A percentile compares a stretch with the other conserved stretches of the same genome.
phyloP scores from a whole-genome alignment of 2,888 invertebrate genomes.

The Spodoptera exigua region DNA sequence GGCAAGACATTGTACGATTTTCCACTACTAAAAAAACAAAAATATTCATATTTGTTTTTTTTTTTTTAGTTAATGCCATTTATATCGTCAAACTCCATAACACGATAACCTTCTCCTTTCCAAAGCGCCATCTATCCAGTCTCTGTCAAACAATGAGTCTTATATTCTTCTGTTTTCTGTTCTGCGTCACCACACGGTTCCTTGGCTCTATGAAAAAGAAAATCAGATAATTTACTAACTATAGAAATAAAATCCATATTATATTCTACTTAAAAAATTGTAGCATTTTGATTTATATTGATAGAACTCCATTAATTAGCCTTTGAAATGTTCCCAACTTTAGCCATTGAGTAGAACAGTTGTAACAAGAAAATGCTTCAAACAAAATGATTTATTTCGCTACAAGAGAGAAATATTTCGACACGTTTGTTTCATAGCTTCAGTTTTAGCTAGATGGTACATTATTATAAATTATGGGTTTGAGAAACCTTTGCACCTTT shows the following conservation, averaged over 20 bases:
- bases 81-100: too few species aligned
- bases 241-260: background rate
- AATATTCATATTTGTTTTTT: too few species aligned
- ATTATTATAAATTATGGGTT: constrained; percentile 31
- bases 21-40: too few species aligned
- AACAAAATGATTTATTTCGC: constrained; percentile 35
- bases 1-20: too few species aligned
- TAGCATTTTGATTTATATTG: constrained; percentile 6
- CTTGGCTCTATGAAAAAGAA: too few species aligned
- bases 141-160: too few species aligned
- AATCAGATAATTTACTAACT: too few species aligned
- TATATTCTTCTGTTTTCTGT: too few species aligned
- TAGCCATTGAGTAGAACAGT: constrained; percentile 1
- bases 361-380: constrained; percentile 7
- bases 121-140: too few species aligned
- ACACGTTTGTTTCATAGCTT: constrained; percentile 34
- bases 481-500: constrained; percentile 4
- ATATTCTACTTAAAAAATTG: background rate
- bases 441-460: constrained; percentile 26
- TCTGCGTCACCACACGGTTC: too few species aligned
- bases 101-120: too few species aligned
- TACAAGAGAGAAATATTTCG: constrained; percentile 25
- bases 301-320: constrained; percentile 26
- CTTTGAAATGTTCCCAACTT: constrained; percentile 22
- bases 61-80: too few species aligned